phyloP scores from a whole-genome alignment of 2,797 vertebrate species.

The Pangasius djambal region DNA sequence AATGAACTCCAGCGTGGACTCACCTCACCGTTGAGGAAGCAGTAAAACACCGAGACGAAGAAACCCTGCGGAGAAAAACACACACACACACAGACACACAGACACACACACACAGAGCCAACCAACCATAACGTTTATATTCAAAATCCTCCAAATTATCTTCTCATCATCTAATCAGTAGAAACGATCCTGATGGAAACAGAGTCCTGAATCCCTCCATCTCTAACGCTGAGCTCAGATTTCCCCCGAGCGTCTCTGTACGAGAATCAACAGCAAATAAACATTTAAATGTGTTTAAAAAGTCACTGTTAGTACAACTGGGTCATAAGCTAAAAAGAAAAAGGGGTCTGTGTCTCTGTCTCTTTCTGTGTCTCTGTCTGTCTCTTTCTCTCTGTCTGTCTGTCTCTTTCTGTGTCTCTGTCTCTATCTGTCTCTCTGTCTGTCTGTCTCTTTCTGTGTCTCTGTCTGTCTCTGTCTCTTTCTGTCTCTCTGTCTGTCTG shows the following conservation, averaged over 20 bases:
- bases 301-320: not conserved
- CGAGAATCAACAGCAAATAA: no score
- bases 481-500: not conserved
- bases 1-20: conserved; percentile 63
- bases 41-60: conserved; percentile 99
- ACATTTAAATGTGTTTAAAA: not conserved
- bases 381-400: not conserved
- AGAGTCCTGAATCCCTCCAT: not conserved
- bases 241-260: not conserved
- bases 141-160: not conserved
- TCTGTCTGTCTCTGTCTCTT: not conserved
- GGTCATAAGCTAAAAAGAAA: not conserved
- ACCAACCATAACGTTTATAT: not conserved
- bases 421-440: not conserved
- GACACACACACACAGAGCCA: conserved; percentile 5
- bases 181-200: not conserved
- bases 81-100: conserved; percentile 30
- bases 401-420: not conserved
- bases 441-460: not conserved
- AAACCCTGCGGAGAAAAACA: conserved; percentile 79
- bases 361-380: not conserved
- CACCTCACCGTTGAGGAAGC: conserved; percentile 98
- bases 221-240: not conserved
- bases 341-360: not conserved
- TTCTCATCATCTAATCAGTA: not conserved